phyloP scores from a whole-genome alignment of 2,888 invertebrate genomes.

The Spilosoma lubricipeda region DNA sequence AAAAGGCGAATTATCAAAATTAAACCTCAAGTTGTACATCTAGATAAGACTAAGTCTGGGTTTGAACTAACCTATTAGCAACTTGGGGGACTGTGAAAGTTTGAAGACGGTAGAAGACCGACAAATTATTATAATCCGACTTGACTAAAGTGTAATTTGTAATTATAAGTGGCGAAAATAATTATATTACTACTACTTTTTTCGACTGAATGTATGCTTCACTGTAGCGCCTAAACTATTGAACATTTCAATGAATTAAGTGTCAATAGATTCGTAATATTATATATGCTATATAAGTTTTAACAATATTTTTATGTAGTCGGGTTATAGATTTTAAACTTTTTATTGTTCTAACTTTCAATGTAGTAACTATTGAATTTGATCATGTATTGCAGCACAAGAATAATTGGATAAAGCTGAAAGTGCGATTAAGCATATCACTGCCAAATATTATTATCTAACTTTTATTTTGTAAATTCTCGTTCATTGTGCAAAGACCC shows the following conservation, averaged over 20 bases:
- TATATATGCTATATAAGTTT: no score
- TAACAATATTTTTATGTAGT: no score
- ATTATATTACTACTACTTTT: neutral
- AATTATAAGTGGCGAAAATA: slow-evolving; percentile 15
- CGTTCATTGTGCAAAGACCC: neutral
- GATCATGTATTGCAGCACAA: no score
- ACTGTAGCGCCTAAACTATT: no score
- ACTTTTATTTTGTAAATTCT: neutral
- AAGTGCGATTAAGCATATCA: no score
- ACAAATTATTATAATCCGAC: slow-evolving; percentile 20
- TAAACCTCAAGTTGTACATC: neutral
- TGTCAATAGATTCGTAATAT: no score
- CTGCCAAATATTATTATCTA: neutral
- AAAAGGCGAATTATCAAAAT: neutral
- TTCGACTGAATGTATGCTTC: no score
- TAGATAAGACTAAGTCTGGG: neutral
- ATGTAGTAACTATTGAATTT: no score
- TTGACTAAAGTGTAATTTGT: slow-evolving; percentile 10
- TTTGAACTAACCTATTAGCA: slow-evolving; percentile 6
- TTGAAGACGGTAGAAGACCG: slow-evolving; percentile 17
- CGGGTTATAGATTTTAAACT: no score
- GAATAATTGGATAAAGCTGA: no score
- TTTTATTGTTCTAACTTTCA: no score
- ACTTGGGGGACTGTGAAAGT: slow-evolving; percentile 18
- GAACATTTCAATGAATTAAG: no score